A percentile compares a stretch with the other conserved stretches of the same genome.
Conservation (phyloP, 2,113 vertebrate genomes). For the Passer montanus region DNA sequence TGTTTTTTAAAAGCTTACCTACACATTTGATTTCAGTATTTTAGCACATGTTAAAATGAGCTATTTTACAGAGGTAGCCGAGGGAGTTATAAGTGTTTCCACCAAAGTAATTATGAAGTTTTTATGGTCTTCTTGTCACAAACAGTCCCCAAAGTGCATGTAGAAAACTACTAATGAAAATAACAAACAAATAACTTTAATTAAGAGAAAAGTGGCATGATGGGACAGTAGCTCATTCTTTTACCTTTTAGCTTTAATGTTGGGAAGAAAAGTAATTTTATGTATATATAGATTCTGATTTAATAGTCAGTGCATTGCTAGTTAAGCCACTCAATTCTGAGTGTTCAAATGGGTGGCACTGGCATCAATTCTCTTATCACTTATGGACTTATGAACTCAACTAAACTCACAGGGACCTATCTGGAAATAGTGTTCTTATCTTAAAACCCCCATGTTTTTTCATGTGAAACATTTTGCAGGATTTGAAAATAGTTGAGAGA, state of each 20-base stretch:
- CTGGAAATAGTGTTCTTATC: background rate
- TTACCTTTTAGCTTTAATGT: background rate
- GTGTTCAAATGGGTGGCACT: background rate
- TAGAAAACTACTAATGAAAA: background rate
- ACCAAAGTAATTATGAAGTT: background rate
- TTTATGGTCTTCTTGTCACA: background rate
- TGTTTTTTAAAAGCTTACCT: background rate
- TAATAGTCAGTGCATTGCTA: background rate
- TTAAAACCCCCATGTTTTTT: background rate
- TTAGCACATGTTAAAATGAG: background rate
- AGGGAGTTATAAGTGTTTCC: background rate
- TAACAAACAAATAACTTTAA: background rate
- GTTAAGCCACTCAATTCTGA: background rate
- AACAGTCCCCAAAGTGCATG: background rate
- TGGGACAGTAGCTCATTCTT: background rate
- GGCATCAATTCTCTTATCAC: background rate
- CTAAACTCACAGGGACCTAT: background rate
- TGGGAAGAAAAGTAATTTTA: background rate
- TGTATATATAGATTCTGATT: background rate
- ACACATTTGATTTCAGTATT: background rate
- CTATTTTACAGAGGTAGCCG: background rate
- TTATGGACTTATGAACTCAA: background rate
- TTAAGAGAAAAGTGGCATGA: background rate
- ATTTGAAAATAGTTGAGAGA: background rate
- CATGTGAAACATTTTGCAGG: background rate